phyloP scores from a whole-genome alignment of 2,888 invertebrate species.

The Parnassius mnemosyne region DNA sequence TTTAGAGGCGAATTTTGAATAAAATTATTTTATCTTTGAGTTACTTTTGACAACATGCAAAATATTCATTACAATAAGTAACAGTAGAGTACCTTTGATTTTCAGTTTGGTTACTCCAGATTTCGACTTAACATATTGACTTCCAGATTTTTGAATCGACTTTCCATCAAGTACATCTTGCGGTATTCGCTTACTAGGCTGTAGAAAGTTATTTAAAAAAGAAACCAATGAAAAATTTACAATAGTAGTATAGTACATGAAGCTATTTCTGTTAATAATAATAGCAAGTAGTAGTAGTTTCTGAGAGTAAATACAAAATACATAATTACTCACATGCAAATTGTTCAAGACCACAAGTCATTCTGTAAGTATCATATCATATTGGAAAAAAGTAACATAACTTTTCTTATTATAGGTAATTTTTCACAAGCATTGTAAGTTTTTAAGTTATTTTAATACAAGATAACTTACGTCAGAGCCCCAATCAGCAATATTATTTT shows the following conservation, averaged over 20 bases:
- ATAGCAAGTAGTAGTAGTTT: no score
- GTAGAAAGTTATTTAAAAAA: slow-evolving; percentile 1
- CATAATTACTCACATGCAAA: no score
- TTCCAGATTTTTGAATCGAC: slow-evolving; percentile 79
- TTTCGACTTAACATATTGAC: slow-evolving; percentile 78
- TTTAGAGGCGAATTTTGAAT: no score
- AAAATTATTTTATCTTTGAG: no score
- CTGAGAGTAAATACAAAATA: no score
- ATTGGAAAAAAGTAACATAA: no score
- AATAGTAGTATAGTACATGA: no score
- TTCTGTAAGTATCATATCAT: neutral
- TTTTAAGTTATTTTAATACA: neutral
- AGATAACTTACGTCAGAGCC: slow-evolving; percentile 86
- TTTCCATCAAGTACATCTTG: slow-evolving; percentile 80
- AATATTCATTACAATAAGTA: no score
- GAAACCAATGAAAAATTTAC: neutral
- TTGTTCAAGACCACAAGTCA: neutral
- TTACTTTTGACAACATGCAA: no score
- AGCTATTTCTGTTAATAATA: no score
- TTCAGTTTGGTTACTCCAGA: slow-evolving; percentile 64
- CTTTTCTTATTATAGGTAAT: no score
- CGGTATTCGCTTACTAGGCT: slow-evolving; percentile 74
- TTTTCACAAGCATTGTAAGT: no score
- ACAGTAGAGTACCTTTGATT: slow-evolving; percentile 59
- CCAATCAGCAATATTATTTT: slow-evolving; percentile 90